A percentile compares a stretch with the other conserved stretches of the same genome.
phyloP scores from a whole-genome alignment of 2,797 vertebrate species.

The Chloroceryle inda region DNA sequence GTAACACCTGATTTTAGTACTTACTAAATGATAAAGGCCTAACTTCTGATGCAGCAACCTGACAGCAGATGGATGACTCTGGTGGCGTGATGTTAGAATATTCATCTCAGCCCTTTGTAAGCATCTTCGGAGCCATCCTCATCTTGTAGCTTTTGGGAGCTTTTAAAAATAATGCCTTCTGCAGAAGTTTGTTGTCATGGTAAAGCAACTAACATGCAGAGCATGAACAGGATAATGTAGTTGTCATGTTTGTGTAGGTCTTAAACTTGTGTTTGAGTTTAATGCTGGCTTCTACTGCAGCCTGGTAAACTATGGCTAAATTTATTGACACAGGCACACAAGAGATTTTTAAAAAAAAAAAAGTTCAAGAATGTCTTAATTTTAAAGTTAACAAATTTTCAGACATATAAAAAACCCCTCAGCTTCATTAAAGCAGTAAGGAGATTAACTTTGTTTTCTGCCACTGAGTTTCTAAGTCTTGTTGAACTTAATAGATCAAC shows the following conservation, averaged over 20 bases:
- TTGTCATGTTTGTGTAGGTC: background rate
- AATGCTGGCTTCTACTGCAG: background rate
- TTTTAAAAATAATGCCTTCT: background rate
- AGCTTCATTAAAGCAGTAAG: background rate
- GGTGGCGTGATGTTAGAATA: background rate
- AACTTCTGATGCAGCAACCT: background rate
- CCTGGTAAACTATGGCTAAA: background rate
- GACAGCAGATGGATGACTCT: background rate
- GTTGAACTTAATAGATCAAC: background rate
- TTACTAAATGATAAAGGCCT: background rate
- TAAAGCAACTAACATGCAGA: background rate
- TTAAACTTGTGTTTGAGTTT: background rate
- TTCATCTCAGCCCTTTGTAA: background rate
- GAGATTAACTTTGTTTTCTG: background rate
- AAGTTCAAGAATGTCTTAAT: background rate
- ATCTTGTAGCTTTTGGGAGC: background rate
- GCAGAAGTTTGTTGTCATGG: background rate
- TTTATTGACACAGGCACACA: rapidly evolving
- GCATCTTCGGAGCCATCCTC: background rate
- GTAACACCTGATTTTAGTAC: background rate
- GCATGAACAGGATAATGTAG: background rate
- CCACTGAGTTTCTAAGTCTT: background rate
- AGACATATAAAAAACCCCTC: rapidly evolving
- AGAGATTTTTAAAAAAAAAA: background rate
- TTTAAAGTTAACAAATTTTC: background rate